A percentile compares a stretch with the other conserved stretches of the same genome.
These are phyloP conservation scores for Megathymus violae DNA, from an alignment of 1,140 invertebrate genomes.

Conservation along the genomic window DNA sequence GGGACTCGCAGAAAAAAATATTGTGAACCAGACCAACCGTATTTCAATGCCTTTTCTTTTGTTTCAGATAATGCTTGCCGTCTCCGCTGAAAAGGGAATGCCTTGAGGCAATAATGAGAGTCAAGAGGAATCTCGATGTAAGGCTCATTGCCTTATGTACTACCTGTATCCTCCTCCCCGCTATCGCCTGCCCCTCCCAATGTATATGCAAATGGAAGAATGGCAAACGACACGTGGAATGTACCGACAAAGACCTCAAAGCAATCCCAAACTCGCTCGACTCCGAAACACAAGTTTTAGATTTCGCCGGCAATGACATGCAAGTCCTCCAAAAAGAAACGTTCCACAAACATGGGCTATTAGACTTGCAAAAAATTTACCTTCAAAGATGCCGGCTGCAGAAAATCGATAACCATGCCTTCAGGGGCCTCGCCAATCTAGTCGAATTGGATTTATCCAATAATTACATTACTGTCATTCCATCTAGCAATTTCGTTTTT, in stretches of 20 bases:
- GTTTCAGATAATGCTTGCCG: constrained; percentile 77
- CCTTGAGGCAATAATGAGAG: constrained; percentile 75
- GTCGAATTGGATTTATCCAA: constrained; percentile 94
- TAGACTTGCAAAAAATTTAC: constrained; percentile 95
- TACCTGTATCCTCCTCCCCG: constrained; percentile 67
- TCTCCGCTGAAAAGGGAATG: constrained; percentile 53
- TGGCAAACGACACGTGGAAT: constrained; percentile 95
- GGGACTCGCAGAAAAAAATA: constrained; percentile 39
- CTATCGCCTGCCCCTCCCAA: constrained; percentile 87
- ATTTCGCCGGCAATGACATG: constrained; percentile 92
- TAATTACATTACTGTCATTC: constrained; percentile 91
- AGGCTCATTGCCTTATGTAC: constrained; percentile 75
- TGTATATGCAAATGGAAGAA: constrained; percentile 96
- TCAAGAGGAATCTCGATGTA: constrained; percentile 65
- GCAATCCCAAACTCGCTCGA: constrained; percentile 92
- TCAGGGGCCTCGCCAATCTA: constrained; percentile 92
- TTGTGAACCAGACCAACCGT: constrained; percentile 37
- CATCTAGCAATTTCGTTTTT: constrained; percentile 90
- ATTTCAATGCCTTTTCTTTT: constrained; percentile 59
- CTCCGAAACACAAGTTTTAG: constrained; percentile 94
- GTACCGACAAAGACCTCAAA: constrained; percentile 89
- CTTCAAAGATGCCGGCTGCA: constrained; percentile 90
- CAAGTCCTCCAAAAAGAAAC: constrained; percentile 89
- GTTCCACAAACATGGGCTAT: constrained; percentile 90
- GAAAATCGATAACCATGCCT: constrained; percentile 90